Evolutionary conservation across 2,888 invertebrate genomes (phyloP).

Genomic region (Synergus itoensis): DNA sequence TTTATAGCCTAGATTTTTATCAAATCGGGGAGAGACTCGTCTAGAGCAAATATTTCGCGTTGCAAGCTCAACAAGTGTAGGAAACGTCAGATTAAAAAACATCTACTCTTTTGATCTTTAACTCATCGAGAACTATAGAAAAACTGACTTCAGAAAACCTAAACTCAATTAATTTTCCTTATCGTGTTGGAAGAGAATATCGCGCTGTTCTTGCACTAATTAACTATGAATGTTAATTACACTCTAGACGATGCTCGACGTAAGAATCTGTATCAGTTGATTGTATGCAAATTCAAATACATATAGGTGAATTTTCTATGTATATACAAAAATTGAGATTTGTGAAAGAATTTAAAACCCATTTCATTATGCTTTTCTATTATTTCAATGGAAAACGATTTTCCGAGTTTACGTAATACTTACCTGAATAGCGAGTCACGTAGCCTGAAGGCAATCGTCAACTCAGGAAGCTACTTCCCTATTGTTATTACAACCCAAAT

Average conservation of each 20-base stretch:
- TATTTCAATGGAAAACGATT: slow-evolving; percentile 1
- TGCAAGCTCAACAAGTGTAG: slow-evolving; percentile 66
- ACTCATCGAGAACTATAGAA: slow-evolving; percentile 49
- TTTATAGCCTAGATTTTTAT: neutral
- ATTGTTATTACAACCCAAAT: neutral
- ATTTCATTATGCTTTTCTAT: neutral
- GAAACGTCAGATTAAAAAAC: slow-evolving; percentile 57
- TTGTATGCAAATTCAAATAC: neutral
- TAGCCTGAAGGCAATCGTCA: neutral
- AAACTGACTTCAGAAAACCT: slow-evolving; percentile 47
- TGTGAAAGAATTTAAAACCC: neutral
- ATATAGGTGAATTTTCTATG: neutral
- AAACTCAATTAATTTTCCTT: neutral
- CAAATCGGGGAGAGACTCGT: neutral
- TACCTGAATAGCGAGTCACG: neutral
- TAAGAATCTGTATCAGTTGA: neutral
- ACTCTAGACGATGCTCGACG: neutral
- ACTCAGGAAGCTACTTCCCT: neutral
- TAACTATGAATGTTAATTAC: slow-evolving; percentile 4
- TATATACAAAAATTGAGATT: neutral
- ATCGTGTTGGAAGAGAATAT: neutral
- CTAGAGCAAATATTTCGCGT: slow-evolving; percentile 7
- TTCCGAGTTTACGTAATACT: neutral
- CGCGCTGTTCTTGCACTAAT: slow-evolving; percentile 5
- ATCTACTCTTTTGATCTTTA: slow-evolving; percentile 61